Conservation (phyloP, 1,140 invertebrate genomes). For the Arctopsyche grandis region DNA sequence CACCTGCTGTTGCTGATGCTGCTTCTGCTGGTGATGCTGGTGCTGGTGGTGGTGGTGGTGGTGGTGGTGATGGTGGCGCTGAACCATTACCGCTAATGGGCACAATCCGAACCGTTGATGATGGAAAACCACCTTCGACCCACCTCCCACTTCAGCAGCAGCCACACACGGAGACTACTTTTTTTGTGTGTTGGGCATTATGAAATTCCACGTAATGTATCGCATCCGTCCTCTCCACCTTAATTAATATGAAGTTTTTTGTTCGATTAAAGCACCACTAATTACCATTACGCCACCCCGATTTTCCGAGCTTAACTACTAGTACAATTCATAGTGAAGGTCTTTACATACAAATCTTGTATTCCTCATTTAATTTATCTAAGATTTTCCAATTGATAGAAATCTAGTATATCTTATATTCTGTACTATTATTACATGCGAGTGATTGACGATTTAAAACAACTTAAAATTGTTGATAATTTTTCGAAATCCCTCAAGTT, state of each 20-base stretch:
- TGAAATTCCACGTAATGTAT: not conserved
- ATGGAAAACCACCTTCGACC: conserved; percentile 28
- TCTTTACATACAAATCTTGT: too few relatives aligned
- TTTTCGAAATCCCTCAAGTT: too few relatives aligned
- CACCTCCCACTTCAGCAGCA: not conserved
- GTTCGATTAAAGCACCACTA: not conserved
- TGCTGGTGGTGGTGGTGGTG: not conserved
- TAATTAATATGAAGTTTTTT: not conserved
- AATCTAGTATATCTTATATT: too few relatives aligned
- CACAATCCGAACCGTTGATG: not conserved
- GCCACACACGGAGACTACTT: conserved; percentile 8
- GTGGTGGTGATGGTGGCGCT: not conserved
- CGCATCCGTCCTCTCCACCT: not conserved
- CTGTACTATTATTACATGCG: too few relatives aligned
- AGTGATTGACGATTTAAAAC: too few relatives aligned
- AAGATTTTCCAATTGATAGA: too few relatives aligned
- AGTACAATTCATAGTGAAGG: too few relatives aligned
- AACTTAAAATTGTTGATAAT: too few relatives aligned
- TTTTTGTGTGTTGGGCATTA: not conserved
- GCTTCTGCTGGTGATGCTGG: not conserved
- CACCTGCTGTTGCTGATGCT: conserved; percentile 26
- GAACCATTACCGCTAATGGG: conserved; percentile 22
- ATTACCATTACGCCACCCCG: not conserved
- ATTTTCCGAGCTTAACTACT: not conserved
- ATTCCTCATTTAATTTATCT: too few relatives aligned